These are phyloP conservation scores for Agelas oroides DNA, from an alignment of 37 sponge, comb jelly and placozoan genomes.

Conservation along the genomic window DNA sequence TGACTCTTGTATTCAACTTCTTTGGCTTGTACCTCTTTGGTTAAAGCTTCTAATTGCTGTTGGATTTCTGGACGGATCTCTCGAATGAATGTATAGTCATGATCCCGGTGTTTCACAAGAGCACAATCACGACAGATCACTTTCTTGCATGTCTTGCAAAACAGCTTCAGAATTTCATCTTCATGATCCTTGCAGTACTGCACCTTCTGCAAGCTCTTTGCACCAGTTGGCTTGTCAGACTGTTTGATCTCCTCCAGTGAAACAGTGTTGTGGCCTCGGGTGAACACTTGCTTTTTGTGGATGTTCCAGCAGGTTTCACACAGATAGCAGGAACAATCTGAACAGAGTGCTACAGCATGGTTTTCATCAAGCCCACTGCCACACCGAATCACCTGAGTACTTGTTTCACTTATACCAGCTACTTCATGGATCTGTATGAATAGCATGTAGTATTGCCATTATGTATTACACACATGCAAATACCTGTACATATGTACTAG, in stretches of 20 bases:
- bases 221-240: conserved; percentile 2
- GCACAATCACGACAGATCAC: conserved; percentile 41
- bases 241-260: conserved; percentile 23
- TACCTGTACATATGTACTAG: too few relatives aligned
- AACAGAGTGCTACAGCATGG: conserved; percentile 2
- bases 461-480: too few relatives aligned
- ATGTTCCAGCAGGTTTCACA: conserved; percentile 7
- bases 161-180: conserved; percentile 21
- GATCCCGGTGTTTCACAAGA: conserved; percentile 7
- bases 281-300: conserved; percentile 7
- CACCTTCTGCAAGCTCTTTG: neutral
- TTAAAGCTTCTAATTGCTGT: neutral
- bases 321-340: conserved; percentile 4
- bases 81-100: conserved; percentile 2
- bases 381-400: neutral
- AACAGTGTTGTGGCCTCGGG: neutral
- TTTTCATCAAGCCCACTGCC: conserved; percentile 34
- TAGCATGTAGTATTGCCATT: too few relatives aligned
- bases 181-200: conserved; percentile 34
- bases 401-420: neutral
- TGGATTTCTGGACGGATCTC: neutral
- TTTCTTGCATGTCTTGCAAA: conserved; percentile 23
- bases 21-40: neutral
- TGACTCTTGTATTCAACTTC: neutral
- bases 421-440: conserved; percentile 5